Base-by-base conservation (phyloP, 2,888 invertebrate genomes). In the Lordiphosa fenestrarum region DNA sequence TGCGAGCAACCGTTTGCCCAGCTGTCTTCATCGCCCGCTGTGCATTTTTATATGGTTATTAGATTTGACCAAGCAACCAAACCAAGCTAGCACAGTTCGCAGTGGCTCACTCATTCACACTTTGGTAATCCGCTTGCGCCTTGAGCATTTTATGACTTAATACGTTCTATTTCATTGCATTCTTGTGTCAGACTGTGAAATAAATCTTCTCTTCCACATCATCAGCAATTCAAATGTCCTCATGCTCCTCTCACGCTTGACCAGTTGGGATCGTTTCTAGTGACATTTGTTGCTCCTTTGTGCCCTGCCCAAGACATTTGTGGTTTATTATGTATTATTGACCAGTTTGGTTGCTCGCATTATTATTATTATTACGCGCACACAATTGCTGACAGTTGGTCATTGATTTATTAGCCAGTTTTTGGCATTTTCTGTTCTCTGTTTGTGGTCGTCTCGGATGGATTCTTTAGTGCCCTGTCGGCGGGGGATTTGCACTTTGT, bases 351-450 rank as follows among this genome's bases (percentile, higher is more conserved):
- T 56, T 13, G 82, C 78, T 30, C 30, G 30, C 30, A 30, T 30
- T 30, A 30, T 30, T 30, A 77, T 84, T 77, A 77, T 84, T 77
- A 77, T 77, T 77, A 78, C 82, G 51, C 82, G 66, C 77, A 71
- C 77, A 84, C 81, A 88, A 85, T 30, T 88, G 78, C 82, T 88
- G 87, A 87, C 88, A 87, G 80, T 85, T 84, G 81, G 58, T 66
- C 54, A 76, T 74, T 87, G 87, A 87, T 87, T 87, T 87, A 88
- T 88, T 83, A 74, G 84, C 86, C 63, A 44, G 53, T 60, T 52
- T 63, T 59, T 60, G 65, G 60, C 51, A 47, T 58, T 65, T 63
- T 61, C 57, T 57, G 60, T 57, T 53, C 73, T 53, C 57, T 58
- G 51, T 61, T 67, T 75, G 75, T 53, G 80, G 69, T 83, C 69